A percentile compares a stretch with the other conserved stretches of the same genome.
Evolutionary conservation across 2,888 invertebrate species (phyloP).

Genomic region (Dicyrtoma fusca): DNA sequence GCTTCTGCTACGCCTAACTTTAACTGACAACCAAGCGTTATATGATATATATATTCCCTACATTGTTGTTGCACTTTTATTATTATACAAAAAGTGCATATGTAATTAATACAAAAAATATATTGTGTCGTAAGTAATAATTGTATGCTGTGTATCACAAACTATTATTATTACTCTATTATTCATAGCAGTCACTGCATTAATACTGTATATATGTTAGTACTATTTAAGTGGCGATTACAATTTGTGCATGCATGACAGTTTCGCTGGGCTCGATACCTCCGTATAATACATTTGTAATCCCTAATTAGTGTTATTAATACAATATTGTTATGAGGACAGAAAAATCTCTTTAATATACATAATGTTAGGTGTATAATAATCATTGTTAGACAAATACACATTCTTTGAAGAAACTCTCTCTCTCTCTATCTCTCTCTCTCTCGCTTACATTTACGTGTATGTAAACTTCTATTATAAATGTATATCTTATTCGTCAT

Average conservation of each 20-base stretch:
- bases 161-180: constrained; percentile 3
- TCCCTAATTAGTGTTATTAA: not conserved
- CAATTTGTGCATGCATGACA: constrained; percentile 14
- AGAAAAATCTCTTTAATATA: not conserved
- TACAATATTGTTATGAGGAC: not conserved
- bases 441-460: no score
- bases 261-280: constrained; percentile 19
- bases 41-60: not conserved
- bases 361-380: not conserved
- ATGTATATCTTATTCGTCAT: no score
- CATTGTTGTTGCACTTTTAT: constrained; percentile 2
- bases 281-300: constrained; percentile 9
- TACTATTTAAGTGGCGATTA: constrained; percentile 7
- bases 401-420: not conserved
- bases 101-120: not conserved
- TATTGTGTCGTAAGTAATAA: not conserved
- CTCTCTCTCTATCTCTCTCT: not conserved
- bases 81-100: not conserved
- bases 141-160: not conserved
- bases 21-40: no score
- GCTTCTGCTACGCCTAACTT: not conserved
- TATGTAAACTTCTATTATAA: no score
- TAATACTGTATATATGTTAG: no score
- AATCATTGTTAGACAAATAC: not conserved
- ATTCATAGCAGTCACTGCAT: not conserved